These are phyloP conservation scores for Stigmatopora nigra DNA, from an alignment of 2,113 vertebrate genomes.

Conservation along the genomic window DNA sequence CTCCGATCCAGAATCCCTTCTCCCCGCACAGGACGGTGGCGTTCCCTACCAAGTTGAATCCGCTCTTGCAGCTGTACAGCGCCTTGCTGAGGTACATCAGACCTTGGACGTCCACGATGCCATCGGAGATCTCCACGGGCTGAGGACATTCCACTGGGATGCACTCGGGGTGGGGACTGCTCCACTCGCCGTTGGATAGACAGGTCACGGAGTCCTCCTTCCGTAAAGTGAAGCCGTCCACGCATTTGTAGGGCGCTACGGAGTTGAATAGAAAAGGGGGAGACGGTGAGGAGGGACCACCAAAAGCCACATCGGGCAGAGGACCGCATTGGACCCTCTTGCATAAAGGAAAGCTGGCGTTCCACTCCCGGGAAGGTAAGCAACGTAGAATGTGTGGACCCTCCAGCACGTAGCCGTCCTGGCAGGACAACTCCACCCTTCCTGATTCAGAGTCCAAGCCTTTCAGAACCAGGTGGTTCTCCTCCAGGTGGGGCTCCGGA, in stretches of 20 bases:
- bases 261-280: slow-evolving; percentile 73
- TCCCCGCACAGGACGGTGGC: slow-evolving; percentile 87
- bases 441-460: slow-evolving; percentile 74
- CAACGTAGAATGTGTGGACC: slow-evolving; percentile 82
- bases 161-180: slow-evolving; percentile 82
- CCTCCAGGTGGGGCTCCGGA: slow-evolving; percentile 82
- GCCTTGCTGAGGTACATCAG: slow-evolving; percentile 93
- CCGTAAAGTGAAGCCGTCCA: slow-evolving; percentile 83
- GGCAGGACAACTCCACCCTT: slow-evolving; percentile 82
- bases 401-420: slow-evolving; percentile 80
- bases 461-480: slow-evolving; percentile 84
- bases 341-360: slow-evolving; percentile 87
- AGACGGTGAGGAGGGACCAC: slow-evolving; percentile 65
- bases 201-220: slow-evolving; percentile 72
- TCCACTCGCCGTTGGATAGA: slow-evolving; percentile 80
- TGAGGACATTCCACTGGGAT: slow-evolving; percentile 90
- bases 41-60: slow-evolving; percentile 83
- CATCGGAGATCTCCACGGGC: slow-evolving; percentile 82
- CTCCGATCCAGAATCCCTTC: slow-evolving; percentile 87
- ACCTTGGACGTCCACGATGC: slow-evolving; percentile 94
- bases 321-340: slow-evolving; percentile 77
- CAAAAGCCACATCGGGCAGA: slow-evolving; percentile 82
- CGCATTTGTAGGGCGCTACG: slow-evolving; percentile 78
- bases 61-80: slow-evolving; percentile 86
- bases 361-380: slow-evolving; percentile 82